A percentile compares a stretch with the other conserved stretches of the same genome.
Conservation (phyloP, 2,888 invertebrate species). For the Psylliodes chrysocephalus region DNA sequence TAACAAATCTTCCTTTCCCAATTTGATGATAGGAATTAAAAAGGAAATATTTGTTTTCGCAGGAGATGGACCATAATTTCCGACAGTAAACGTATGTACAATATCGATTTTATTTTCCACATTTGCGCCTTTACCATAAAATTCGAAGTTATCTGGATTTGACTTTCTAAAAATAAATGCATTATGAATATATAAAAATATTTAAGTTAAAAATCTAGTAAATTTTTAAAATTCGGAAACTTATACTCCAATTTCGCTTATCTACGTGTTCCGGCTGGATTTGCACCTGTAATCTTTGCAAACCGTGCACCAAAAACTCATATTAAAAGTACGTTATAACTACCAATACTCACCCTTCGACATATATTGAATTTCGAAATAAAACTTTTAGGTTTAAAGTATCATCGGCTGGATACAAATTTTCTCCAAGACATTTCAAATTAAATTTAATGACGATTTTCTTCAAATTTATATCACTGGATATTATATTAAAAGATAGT, state of each 20-base stretch:
- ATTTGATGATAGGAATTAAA: not conserved
- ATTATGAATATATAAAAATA: too few relatives aligned
- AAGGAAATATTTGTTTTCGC: not conserved
- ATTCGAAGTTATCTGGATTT: not conserved
- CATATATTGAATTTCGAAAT: slow-evolving; percentile 40
- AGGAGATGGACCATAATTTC: not conserved
- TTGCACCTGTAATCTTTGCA: too few relatives aligned
- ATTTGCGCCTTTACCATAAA: not conserved
- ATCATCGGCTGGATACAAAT: slow-evolving; percentile 19
- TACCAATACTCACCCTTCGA: slow-evolving; percentile 42
- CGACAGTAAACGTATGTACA: not conserved
- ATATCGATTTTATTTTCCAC: not conserved
- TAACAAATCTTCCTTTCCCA: not conserved
- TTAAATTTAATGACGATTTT: slow-evolving; percentile 34
- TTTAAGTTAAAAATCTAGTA: too few relatives aligned
- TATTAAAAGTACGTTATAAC: too few relatives aligned
- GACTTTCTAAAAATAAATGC: not conserved
- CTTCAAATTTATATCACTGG: slow-evolving; percentile 23
- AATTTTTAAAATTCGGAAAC: too few relatives aligned
- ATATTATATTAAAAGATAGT: slow-evolving; percentile 38
- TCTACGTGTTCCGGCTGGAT: too few relatives aligned
- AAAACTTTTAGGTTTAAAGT: slow-evolving; percentile 29
- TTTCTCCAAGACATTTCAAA: slow-evolving; percentile 43
- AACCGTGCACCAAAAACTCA: too few relatives aligned
- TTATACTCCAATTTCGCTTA: too few relatives aligned